phyloP scores from a whole-genome alignment of 2,888 invertebrate genomes.

The Smittia sp. region DNA sequence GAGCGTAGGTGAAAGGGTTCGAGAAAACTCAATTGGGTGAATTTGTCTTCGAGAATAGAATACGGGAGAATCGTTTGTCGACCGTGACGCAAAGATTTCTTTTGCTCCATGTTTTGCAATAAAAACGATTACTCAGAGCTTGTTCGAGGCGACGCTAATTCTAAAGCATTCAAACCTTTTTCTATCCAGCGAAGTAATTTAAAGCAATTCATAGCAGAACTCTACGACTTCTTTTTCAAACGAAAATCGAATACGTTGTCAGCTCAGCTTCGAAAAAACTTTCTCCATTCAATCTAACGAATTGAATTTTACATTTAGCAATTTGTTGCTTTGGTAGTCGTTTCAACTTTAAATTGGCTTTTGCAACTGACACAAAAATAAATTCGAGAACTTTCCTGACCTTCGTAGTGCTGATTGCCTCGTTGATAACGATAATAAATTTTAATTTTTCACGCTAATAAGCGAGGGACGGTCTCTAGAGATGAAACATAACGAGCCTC shows the following conservation, averaged over 20 bases:
- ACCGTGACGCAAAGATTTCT: background rate
- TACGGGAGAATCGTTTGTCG: background rate
- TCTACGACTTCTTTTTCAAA: too few species aligned
- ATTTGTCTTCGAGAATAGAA: too few species aligned
- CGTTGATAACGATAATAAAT: background rate
- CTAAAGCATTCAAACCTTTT: slow-evolving; percentile 6
- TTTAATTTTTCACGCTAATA: slow-evolving; percentile 1
- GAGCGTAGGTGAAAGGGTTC: background rate
- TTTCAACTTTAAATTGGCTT: too few species aligned
- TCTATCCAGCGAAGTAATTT: background rate
- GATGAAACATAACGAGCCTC: background rate
- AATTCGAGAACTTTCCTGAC: too few species aligned
- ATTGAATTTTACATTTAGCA: too few species aligned
- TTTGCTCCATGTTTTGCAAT: background rate
- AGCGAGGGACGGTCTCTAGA: background rate
- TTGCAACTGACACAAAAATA: too few species aligned
- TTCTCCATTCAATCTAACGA: too few species aligned
- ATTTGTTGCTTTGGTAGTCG: too few species aligned
- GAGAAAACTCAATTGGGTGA: background rate
- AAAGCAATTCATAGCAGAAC: slow-evolving; percentile 2
- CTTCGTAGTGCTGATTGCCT: background rate
- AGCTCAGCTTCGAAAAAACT: too few species aligned
- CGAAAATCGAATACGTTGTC: too few species aligned
- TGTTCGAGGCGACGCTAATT: background rate
- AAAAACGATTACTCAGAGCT: background rate